phyloP scores from a whole-genome alignment of 1,140 invertebrate species.

The Temnothorax longispinosus region DNA sequence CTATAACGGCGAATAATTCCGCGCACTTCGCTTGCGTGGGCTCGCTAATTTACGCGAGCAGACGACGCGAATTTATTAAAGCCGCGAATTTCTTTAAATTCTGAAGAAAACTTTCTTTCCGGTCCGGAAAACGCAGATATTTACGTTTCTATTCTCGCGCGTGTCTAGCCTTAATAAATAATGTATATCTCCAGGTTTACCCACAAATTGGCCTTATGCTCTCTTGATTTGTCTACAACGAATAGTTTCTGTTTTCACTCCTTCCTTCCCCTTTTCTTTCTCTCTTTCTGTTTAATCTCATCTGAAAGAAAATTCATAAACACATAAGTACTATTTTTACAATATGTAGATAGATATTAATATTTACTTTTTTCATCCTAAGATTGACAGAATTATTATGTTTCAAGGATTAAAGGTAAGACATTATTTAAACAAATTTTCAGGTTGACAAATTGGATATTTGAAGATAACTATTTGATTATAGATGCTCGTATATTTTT shows the following conservation, averaged over 20 bases:
- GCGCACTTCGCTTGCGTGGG: conserved; percentile 36
- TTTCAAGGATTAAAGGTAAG: not conserved
- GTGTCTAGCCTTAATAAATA: conserved; percentile 50
- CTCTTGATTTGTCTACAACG: not conserved
- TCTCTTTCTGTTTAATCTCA: not conserved
- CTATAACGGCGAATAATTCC: conserved; percentile 47
- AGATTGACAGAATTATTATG: not conserved
- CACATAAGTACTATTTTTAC: not conserved
- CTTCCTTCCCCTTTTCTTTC: not conserved
- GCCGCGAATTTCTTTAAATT: conserved; percentile 49
- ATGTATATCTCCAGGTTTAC: not conserved
- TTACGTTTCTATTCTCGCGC: conserved; percentile 14
- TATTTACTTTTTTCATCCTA: not conserved
- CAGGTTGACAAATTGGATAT: not conserved
- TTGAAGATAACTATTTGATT: not conserved
- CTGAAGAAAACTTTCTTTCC: conserved; percentile 39
- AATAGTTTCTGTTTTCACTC: not conserved
- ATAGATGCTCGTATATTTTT: not conserved
- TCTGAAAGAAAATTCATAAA: not conserved
- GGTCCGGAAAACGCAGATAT: not conserved
- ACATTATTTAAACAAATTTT: not conserved
- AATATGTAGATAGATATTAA: not conserved
- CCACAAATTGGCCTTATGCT: not conserved
- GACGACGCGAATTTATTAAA: conserved; percentile 46
- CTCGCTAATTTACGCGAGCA: conserved; percentile 45